Percentiles rank a stretch among this genome's conserved stretches.
Evolutionary conservation across 2,797 vertebrate genomes (phyloP).

Genomic region (Margarornis squamiger): DNA sequence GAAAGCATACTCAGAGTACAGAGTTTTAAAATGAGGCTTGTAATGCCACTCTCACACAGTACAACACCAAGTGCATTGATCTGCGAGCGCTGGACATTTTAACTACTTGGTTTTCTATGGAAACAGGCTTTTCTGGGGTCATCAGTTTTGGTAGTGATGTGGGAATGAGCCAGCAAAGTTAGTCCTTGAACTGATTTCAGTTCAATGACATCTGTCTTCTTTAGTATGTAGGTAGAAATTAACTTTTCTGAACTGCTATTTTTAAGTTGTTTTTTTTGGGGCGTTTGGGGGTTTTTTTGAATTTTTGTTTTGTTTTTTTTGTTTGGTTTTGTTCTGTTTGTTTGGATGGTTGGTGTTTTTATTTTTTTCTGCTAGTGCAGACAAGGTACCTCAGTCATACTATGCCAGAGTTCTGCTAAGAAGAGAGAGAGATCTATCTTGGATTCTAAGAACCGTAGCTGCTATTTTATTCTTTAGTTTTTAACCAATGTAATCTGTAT

Average conservation of each 20-base stretch:
- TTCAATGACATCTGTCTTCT: background rate
- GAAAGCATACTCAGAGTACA: background rate
- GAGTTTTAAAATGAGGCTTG: constrained; percentile 33
- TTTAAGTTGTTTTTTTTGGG: background rate
- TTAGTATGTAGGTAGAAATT: background rate
- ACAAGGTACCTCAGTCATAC: background rate
- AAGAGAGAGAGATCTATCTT: background rate
- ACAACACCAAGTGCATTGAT: constrained; percentile 1
- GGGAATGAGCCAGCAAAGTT: constrained; percentile 13
- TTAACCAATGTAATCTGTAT: background rate
- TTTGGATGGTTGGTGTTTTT: too few species aligned
- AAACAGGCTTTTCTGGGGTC: constrained; percentile 28
- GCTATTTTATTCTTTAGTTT: background rate
- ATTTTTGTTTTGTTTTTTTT: background rate
- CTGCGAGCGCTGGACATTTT: constrained; percentile 9
- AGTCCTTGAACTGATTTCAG: constrained; percentile 7
- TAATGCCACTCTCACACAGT: constrained; percentile 15
- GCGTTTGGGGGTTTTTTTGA: background rate
- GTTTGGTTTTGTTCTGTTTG: too few species aligned
- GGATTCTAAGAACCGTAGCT: background rate
- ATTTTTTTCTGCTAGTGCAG: background rate
- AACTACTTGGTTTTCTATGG: constrained; percentile 24
- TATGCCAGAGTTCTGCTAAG: background rate
- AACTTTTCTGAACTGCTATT: background rate
- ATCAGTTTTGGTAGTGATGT: constrained; percentile 3